phyloP scores from a whole-genome alignment of 2,113 vertebrate genomes.

The Callipepla squamata region DNA sequence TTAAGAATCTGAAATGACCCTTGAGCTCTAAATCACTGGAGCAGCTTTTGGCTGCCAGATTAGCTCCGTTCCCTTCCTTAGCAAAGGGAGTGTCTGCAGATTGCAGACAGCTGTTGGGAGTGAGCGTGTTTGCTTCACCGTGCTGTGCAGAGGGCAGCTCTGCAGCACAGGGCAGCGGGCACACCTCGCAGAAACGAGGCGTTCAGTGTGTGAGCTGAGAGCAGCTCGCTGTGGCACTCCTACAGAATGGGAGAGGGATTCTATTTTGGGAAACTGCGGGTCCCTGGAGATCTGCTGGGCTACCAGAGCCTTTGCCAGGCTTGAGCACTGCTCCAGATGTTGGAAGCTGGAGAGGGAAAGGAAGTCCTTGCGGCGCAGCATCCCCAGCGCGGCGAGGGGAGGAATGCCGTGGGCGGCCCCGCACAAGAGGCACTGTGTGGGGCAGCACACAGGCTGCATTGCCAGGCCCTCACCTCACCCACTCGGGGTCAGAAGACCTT shows the following conservation, averaged over 20 bases:
- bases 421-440: not conserved
- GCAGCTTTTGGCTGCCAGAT: slow-evolving; percentile 38
- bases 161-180: not conserved
- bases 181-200: not conserved
- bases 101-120: slow-evolving; percentile 48
- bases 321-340: not conserved
- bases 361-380: not conserved
- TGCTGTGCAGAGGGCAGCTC: not conserved
- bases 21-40: slow-evolving; percentile 14
- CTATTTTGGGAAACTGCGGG: not conserved
- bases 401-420: not conserved
- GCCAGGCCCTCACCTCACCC: not conserved
- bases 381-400: not conserved
- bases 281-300: not conserved
- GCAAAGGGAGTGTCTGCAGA: slow-evolving; percentile 41
- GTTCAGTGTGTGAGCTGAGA: not conserved
- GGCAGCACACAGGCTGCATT: not conserved
- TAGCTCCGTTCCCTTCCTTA: not conserved
- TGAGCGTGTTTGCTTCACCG: not conserved
- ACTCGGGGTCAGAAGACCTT: not conserved
- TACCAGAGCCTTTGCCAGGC: not conserved
- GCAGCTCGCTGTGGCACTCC: not conserved
- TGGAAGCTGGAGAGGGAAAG: not conserved
- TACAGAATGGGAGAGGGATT: not conserved
- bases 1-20: slow-evolving; percentile 29